phyloP scores from a whole-genome alignment of 2,113 vertebrate genomes.

The Phylloscopus whistleri region DNA sequence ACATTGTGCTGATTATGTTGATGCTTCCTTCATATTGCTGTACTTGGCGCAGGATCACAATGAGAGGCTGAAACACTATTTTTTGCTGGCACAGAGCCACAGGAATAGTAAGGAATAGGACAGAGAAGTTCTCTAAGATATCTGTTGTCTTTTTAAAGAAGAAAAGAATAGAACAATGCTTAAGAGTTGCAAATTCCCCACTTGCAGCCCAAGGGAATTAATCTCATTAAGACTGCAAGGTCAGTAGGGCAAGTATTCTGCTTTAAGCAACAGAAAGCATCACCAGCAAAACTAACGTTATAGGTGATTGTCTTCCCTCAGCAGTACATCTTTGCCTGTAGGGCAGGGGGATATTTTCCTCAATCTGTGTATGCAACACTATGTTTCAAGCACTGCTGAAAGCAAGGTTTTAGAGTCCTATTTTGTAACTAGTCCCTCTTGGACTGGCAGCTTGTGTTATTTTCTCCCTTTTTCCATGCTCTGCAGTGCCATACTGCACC shows the following conservation, averaged over 20 bases:
- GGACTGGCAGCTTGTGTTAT: neutral
- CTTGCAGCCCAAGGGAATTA: neutral
- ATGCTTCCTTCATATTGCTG: conserved; percentile 75
- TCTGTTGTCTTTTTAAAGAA: neutral
- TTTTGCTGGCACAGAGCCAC: conserved; percentile 66
- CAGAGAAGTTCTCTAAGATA: neutral
- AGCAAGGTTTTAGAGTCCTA: neutral
- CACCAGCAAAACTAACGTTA: neutral
- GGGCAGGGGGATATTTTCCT: neutral
- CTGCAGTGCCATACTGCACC: accelerated
- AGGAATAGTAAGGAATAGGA: conserved; percentile 11
- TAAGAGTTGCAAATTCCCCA: neutral
- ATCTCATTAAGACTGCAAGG: neutral
- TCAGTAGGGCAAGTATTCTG: neutral
- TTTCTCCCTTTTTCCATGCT: neutral
- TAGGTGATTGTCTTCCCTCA: neutral
- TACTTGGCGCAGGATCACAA: conserved; percentile 76
- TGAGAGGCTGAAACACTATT: conserved; percentile 56
- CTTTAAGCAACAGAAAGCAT: neutral
- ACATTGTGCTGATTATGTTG: conserved; percentile 71
- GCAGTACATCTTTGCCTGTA: neutral
- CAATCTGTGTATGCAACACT: neutral
- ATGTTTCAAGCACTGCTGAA: neutral
- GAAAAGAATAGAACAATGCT: neutral
- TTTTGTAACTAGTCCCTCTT: neutral